These are phyloP conservation scores for Gerris lacustris DNA, from an alignment of 2,888 invertebrate genomes.

Conservation along the genomic window DNA sequence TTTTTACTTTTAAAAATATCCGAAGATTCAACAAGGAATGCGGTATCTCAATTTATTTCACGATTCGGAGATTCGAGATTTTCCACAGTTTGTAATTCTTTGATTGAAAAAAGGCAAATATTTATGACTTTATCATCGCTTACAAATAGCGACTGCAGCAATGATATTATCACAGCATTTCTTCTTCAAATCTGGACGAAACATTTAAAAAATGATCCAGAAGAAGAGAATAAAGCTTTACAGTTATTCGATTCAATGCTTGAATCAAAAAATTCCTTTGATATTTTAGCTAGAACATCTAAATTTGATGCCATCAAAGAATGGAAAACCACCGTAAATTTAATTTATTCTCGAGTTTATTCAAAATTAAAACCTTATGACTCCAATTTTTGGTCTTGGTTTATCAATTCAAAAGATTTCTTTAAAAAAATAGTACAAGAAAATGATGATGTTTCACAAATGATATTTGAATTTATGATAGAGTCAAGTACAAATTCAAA, in stretches of 20 bases:
- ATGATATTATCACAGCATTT: background rate
- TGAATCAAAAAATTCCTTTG: background rate
- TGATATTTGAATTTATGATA: background rate
- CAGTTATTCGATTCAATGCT: background rate
- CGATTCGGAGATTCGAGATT: background rate
- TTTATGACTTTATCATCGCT: background rate
- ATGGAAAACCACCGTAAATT: background rate
- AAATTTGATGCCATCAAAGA: background rate
- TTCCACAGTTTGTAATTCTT: background rate
- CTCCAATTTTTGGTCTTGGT: background rate
- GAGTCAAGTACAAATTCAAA: background rate
- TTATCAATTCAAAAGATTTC: background rate
- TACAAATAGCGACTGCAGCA: background rate
- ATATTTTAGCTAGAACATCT: background rate
- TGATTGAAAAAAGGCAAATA: background rate
- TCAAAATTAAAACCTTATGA: background rate
- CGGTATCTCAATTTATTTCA: background rate
- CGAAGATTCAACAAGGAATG: background rate
- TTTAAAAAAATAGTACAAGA: background rate
- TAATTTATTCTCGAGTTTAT: background rate
- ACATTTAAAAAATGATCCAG: background rate
- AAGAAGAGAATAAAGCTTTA: background rate
- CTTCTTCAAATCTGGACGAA: background rate
- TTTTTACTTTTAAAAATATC: slow-evolving; percentile 1
- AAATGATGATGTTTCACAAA: background rate